Conservation (phyloP, 2,888 invertebrate species). For the Orthosia gracilis region DNA sequence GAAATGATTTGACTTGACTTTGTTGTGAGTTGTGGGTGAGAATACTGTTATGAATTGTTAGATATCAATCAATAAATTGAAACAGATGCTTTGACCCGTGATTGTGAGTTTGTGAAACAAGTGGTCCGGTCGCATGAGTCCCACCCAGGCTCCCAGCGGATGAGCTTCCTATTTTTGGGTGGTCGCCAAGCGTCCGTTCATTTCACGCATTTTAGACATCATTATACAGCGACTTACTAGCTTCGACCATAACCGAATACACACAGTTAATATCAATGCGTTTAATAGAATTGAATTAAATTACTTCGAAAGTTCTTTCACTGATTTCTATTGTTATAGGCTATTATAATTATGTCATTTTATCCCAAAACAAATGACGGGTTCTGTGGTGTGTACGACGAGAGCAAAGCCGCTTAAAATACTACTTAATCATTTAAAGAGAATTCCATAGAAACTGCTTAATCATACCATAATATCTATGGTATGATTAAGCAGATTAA, state of each 20-base stretch:
- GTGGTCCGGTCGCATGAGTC: conserved; percentile 35
- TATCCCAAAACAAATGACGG: too few relatives aligned
- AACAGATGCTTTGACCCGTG: neutral
- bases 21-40: neutral
- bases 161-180: conserved; percentile 81
- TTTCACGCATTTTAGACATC: conserved; percentile 85
- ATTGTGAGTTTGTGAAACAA: conserved; percentile 17
- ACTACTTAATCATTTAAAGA: neutral
- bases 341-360: too few relatives aligned
- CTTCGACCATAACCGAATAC: conserved; percentile 67
- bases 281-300: neutral
- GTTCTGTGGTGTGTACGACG: too few relatives aligned
- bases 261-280: conserved; percentile 65
- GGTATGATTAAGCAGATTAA: too few relatives aligned
- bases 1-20: too few relatives aligned
- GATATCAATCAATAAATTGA: neutral
- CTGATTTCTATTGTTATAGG: too few relatives aligned
- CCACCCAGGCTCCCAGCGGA: conserved; percentile 53
- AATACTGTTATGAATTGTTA: neutral
- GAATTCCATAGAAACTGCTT: neutral
- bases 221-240: conserved; percentile 64
- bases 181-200: conserved; percentile 82
- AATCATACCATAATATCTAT: too few relatives aligned
- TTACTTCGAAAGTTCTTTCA: neutral
- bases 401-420: too few relatives aligned